Evolutionary conservation across 1,140 invertebrate genomes (phyloP), one percentile per base, ranked within the genome.

Genomic region (Homalodisca vitripennis): DNA sequence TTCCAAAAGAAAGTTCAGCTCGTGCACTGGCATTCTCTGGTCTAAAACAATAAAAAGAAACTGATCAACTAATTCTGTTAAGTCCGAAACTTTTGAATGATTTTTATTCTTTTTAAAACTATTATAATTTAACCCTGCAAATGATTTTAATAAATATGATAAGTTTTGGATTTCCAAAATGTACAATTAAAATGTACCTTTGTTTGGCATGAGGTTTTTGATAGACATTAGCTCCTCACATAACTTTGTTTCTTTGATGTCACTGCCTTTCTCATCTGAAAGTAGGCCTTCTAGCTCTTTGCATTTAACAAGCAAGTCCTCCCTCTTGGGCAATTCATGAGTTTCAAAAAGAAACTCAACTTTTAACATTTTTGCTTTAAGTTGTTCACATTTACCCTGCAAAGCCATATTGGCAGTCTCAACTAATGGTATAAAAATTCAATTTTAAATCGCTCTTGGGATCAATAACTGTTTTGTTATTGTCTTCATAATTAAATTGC

Each of bases 281-380:
- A 62, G 57, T 6, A 62, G 57, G 57, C 29, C 57, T 62, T 62
- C 57, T 62, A 62, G 57, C 2, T 62, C 27, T 62, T 62, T 62
- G 20, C 57, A 62, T 62, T 30, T 26, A 62, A 30, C 22, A 13
- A 62, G n/a, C 27, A 26, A 62, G 57, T 62, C 57, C 57, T 27
- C 22, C 29, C 57, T 62, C 22, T 62, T 62, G 57, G 57, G 57
- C 20, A 62, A 30, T 62, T 62, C 27, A 30, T 62, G 6, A 62
- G 29, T 2, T 62, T 62, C 20, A 22, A 55, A 22, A 55, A 55
- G 51, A 26, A 55, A 55, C 24, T 55, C 51, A 55, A 55, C 3
- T 55, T 62, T 62, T 55, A 27, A 27, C 13, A 30, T 30, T 3
- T 62, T 62, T 2, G 57, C 10, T 30, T 62, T 62, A 30, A 26